phyloP scores from a whole-genome alignment of 2,888 invertebrate species.

The Junonia oenone region DNA sequence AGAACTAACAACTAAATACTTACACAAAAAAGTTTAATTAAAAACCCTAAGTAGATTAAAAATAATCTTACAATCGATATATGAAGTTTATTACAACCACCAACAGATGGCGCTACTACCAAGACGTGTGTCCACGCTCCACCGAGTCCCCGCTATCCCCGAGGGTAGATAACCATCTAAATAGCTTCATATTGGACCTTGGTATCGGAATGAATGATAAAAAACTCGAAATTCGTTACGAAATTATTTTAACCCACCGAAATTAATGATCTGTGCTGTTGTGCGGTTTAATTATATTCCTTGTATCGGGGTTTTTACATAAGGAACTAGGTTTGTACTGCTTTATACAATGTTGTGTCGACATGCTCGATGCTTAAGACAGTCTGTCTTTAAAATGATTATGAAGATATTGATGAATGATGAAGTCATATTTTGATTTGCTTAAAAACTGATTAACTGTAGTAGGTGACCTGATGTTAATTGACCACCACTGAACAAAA shows the following conservation, averaged over 20 bases:
- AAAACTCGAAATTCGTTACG: not conserved
- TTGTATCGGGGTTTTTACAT: not conserved
- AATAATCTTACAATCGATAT: not conserved
- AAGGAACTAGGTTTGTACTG: too few relatives aligned
- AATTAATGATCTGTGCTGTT: not conserved
- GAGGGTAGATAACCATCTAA: slow-evolving; percentile 64
- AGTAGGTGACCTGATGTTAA: too few relatives aligned
- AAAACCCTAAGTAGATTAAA: not conserved
- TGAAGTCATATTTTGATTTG: too few relatives aligned
- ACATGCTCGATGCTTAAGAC: too few relatives aligned
- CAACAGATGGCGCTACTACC: slow-evolving; percentile 32
- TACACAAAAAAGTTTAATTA: too few relatives aligned
- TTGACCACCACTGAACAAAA: too few relatives aligned
- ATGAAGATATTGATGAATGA: too few relatives aligned
- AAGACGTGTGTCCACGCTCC: slow-evolving; percentile 42
- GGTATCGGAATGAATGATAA: slow-evolving; percentile 21
- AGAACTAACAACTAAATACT: not conserved
- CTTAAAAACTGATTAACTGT: too few relatives aligned
- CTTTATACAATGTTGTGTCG: too few relatives aligned
- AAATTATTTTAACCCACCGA: not conserved
- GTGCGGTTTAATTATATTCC: not conserved
- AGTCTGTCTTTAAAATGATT: too few relatives aligned
- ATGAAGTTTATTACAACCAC: not conserved
- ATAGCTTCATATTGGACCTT: slow-evolving; percentile 41
- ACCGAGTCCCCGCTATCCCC: slow-evolving; percentile 31